Evolutionary conservation across 1,140 invertebrate species (phyloP), one percentile per base, ranked within the genome.

Genomic region (Ceratosolen fusciceps): DNA sequence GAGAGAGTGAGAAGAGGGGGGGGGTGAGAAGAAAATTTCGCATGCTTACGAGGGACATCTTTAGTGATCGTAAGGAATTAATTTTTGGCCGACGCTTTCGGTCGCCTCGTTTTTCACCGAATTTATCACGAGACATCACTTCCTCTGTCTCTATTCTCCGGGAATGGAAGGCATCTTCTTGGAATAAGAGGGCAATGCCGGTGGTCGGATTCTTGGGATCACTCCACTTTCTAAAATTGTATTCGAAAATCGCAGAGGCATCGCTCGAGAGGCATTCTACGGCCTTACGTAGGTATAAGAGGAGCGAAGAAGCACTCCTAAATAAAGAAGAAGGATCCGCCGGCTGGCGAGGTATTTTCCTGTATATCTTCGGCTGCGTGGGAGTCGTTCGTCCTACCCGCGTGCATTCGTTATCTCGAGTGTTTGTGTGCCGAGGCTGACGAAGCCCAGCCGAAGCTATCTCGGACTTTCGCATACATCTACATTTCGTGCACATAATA

Each of bases 161-260:
- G 0, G 9, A 60, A 29, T 4, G 49, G 54, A 21, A n/a, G n/a
- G 34, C 58, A 52, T 43, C n/a, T n/a, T 14, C 49, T 26, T 21
- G 39, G 34, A 52, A 16, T 29, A 65, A 39, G 24, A n/a, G 52
- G 24, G 49, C 24, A 47, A 60, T 8, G 24, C 24, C 29, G 54
- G 54, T 21, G 26, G n/a, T 2, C 10, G n/a, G 43, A 12, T 16
- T 19, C 3, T 10, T 21, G 8, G 8, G 5, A 62, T 16, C 8
- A 31, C 34, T 68, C 37, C 60, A 79, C 77, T 81, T 72, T 79
- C 34, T 39, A 31, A 62, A 75, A 81, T 81, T 79, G 73, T 65
- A 75, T 79, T 47, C 43, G 43, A 68, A 74, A 65, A 77, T 74
- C 52, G 52, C 58, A 37, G 74, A 79, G 52, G 47, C 19, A 7